phyloP scores from a whole-genome alignment of 2,888 invertebrate species.

The Scaptodrosophila latifasciaeformis region DNA sequence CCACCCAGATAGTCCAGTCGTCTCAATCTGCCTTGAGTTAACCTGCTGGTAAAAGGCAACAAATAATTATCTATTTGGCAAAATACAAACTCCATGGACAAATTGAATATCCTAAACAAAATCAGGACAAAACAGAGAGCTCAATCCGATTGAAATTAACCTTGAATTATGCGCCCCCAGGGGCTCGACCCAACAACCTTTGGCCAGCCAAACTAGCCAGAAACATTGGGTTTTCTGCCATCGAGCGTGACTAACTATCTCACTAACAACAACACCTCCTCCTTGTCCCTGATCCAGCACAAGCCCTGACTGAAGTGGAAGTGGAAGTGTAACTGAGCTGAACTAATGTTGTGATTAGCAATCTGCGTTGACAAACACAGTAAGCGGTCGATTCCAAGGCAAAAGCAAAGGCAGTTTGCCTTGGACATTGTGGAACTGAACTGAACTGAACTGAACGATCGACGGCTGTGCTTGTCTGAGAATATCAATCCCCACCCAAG shows the following conservation, averaged over 20 bases:
- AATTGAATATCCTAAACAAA: too few species aligned
- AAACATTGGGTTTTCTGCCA: slow-evolving; percentile 42
- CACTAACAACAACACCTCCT: not conserved
- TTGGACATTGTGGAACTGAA: slow-evolving; percentile 18
- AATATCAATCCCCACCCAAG: slow-evolving; percentile 70
- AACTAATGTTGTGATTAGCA: slow-evolving; percentile 73
- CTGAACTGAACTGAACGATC: not conserved
- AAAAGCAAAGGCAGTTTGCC: slow-evolving; percentile 18
- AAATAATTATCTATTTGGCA: slow-evolving; percentile 44
- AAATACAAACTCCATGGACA: slow-evolving; percentile 16
- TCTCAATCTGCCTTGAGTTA: not conserved
- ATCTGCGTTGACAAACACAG: slow-evolving; percentile 74
- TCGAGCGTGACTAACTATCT: slow-evolving; percentile 46
- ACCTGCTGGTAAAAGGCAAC: slow-evolving; percentile 51
- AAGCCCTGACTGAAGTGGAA: not conserved
- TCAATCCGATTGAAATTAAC: slow-evolving; percentile 58
- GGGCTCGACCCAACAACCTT: slow-evolving; percentile 31
- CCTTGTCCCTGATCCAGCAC: slow-evolving; percentile 1
- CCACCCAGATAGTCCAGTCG: slow-evolving; percentile 15
- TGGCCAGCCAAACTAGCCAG: slow-evolving; percentile 60
- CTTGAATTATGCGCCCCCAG: slow-evolving; percentile 21
- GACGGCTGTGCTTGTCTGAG: not conserved
- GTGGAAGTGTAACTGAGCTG: slow-evolving; percentile 64
- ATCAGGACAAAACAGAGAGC: not conserved
- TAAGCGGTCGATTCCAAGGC: slow-evolving; percentile 59